Conservation (phyloP, 2,113 vertebrate species). For the Tenebrosternarchus preto region DNA sequence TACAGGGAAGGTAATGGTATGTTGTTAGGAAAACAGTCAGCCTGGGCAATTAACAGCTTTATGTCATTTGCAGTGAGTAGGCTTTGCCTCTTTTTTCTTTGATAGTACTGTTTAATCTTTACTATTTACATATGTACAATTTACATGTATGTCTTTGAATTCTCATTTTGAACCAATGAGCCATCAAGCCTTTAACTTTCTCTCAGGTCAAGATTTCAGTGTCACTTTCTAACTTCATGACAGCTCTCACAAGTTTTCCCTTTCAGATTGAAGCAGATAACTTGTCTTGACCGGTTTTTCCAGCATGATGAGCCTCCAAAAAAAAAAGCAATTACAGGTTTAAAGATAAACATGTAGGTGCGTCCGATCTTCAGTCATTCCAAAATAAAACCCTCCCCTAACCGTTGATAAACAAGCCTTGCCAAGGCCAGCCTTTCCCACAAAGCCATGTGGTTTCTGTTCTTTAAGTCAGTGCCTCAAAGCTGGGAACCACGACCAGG, state of each 20-base stretch:
- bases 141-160: too few relatives aligned
- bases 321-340: neutral
- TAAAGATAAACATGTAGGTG: conserved; percentile 57
- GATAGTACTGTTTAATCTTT: neutral
- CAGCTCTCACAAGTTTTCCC: too few relatives aligned
- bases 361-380: conserved; percentile 57
- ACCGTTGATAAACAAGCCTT: conserved; percentile 39
- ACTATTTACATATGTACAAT: neutral
- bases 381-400: conserved; percentile 61
- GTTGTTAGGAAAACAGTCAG: neutral
- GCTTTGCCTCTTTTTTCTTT: neutral
- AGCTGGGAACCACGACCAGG: conserved; percentile 8
- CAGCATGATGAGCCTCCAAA: conserved; percentile 7
- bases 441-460: conserved; percentile 21
- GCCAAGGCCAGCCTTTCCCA: neutral
- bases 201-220: too few relatives aligned
- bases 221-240: too few relatives aligned
- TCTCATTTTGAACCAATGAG: too few relatives aligned
- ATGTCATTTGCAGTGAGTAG: neutral
- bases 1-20: neutral
- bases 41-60: neutral
- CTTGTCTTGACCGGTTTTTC: neutral
- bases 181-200: neutral
- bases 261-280: too few relatives aligned
- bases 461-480: conserved; percentile 10